Percentiles rank a stretch among this genome's conserved stretches.
phyloP scores from a whole-genome alignment of 2,888 invertebrate species.

The Vannuccia rotundouncinata region DNA sequence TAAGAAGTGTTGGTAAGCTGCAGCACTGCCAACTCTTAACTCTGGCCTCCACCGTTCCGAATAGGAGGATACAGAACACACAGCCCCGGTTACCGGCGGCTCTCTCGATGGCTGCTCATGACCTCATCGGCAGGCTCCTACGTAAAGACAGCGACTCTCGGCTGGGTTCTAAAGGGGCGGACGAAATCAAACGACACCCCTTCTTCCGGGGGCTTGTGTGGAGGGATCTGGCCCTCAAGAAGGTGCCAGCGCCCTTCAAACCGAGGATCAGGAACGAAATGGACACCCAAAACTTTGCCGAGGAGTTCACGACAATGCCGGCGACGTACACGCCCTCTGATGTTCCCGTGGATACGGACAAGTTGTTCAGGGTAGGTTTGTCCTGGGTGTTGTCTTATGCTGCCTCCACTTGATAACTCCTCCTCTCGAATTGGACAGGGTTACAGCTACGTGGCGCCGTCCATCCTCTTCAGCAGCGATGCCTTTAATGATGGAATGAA shows the following conservation, averaged over 20 bases:
- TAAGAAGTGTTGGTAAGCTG: no score
- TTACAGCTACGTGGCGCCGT: conserved; percentile 90
- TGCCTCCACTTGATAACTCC: no score
- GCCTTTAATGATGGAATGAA: conserved; percentile 57
- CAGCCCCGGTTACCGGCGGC: conserved; percentile 80
- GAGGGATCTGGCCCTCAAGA: conserved; percentile 70
- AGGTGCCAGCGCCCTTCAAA: conserved; percentile 77
- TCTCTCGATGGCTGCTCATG: conserved; percentile 68
- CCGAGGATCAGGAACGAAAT: conserved; percentile 76
- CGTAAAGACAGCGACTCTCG: conserved; percentile 81
- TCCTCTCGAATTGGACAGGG: no score
- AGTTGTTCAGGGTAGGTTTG: conserved; percentile 64
- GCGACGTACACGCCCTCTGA: conserved; percentile 85
- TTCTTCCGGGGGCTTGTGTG: conserved; percentile 75
- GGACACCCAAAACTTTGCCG: conserved; percentile 90
- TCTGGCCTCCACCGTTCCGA: no score
- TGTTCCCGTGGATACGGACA: conserved; percentile 66
- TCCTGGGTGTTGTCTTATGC: conserved; percentile 43
- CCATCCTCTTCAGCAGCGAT: conserved; percentile 67
- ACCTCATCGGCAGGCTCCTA: conserved; percentile 73
- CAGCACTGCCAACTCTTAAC: no score
- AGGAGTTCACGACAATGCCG: conserved; percentile 86
- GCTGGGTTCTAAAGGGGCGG: conserved; percentile 74
- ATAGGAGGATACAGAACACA: conserved; percentile 76
- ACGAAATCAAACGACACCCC: conserved; percentile 78